A percentile compares a stretch with the other conserved stretches of the same genome.
Conservation (phyloP, 2,888 invertebrate genomes). For the Acronicta aceris region DNA sequence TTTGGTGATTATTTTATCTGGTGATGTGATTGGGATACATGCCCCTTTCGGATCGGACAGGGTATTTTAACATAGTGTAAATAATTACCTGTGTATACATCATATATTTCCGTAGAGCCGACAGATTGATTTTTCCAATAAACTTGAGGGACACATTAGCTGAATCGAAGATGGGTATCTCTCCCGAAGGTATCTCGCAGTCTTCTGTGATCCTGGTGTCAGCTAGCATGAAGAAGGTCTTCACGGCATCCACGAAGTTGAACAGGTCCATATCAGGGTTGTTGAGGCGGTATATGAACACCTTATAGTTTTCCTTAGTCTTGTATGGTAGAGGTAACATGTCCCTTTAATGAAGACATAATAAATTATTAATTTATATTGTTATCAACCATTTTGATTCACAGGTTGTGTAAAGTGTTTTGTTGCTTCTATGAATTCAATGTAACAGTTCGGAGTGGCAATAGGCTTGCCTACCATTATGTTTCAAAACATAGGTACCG, state of each 20-base stretch:
- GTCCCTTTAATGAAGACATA: slow-evolving; percentile 88
- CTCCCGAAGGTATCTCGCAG: slow-evolving; percentile 90
- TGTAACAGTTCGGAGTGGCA: too few species aligned
- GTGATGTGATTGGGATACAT: too few species aligned
- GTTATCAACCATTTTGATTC: too few species aligned
- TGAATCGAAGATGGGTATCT: slow-evolving; percentile 93
- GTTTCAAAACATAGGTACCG: too few species aligned
- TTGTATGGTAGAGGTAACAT: slow-evolving; percentile 91
- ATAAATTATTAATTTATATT: too few species aligned
- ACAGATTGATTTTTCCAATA: slow-evolving; percentile 90
- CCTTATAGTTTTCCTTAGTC: slow-evolving; percentile 91
- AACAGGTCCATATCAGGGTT: slow-evolving; percentile 91
- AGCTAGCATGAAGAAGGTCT: slow-evolving; percentile 92
- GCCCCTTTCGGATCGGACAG: too few species aligned
- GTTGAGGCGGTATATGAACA: slow-evolving; percentile 91
- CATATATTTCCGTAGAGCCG: slow-evolving; percentile 92
- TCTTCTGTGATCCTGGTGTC: slow-evolving; percentile 91
- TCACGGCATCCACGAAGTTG: slow-evolving; percentile 91
- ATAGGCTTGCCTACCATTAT: too few species aligned
- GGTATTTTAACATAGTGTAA: too few species aligned
- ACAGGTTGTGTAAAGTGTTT: too few species aligned
- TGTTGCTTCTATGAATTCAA: too few species aligned
- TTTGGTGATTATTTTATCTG: too few species aligned
- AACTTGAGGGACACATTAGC: slow-evolving; percentile 91
- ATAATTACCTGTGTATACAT: slow-evolving; percentile 91